phyloP scores from a whole-genome alignment of 2,797 vertebrate species.

The Rhynchonycteris naso region DNA sequence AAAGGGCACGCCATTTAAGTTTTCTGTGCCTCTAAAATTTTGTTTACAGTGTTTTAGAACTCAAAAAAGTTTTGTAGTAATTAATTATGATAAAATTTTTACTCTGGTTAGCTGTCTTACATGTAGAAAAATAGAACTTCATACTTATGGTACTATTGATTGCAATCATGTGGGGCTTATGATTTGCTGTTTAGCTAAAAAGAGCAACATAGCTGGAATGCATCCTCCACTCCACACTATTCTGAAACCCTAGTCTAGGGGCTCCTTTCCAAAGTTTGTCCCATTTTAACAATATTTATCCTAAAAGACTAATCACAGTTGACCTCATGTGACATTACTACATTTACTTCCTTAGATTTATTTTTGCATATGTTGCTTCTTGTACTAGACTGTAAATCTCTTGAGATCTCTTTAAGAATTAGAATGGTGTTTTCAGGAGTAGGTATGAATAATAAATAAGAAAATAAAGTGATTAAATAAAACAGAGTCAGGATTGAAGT shows the following conservation, averaged over 20 bases:
- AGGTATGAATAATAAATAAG: constrained; percentile 48
- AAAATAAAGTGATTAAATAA: constrained; percentile 49
- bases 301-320: not conserved
- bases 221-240: accelerated
- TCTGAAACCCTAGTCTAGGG: not conserved
- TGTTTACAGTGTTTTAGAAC: not conserved
- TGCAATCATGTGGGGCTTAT: not conserved
- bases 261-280: not conserved
- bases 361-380: not conserved
- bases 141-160: not conserved
- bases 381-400: not conserved
- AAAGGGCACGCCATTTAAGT: not conserved
- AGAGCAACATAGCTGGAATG: not conserved
- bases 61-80: not conserved
- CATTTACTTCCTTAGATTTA: not conserved
- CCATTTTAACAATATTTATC: not conserved
- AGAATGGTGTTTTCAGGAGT: not conserved
- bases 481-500: not conserved
- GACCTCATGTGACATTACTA: not conserved
- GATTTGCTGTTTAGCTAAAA: not conserved
- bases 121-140: not conserved
- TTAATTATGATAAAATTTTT: not conserved
- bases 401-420: constrained; percentile 13
- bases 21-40: not conserved
- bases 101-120: not conserved